Conservation (phyloP, 2,797 vertebrate genomes). For the Catostomus latipinnis region DNA sequence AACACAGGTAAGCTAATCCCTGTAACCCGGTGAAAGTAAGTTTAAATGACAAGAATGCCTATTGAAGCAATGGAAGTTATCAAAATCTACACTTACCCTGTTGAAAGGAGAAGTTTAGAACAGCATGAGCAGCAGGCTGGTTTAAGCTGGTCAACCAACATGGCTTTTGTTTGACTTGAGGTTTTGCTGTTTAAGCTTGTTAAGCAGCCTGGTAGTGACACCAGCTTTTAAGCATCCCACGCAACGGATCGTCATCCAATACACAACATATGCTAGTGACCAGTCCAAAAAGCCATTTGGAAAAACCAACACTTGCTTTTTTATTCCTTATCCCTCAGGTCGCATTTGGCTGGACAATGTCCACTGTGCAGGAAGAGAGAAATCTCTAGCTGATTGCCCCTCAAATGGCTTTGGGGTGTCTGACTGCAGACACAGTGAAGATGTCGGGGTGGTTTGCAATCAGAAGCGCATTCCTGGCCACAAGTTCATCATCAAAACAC, state of each 20-base stretch:
- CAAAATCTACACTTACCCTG: no score
- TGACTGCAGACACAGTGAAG: constrained; percentile 95
- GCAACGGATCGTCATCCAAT: no score
- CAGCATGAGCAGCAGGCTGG: not conserved
- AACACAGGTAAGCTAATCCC: no score
- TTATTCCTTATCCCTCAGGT: constrained; percentile 72
- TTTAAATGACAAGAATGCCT: no score
- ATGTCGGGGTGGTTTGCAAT: constrained; percentile 90
- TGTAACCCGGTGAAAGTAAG: no score
- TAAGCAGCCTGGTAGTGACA: not conserved
- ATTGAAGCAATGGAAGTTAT: no score
- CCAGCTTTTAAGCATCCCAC: no score
- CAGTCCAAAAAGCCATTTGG: not conserved
- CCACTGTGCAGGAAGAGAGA: constrained; percentile 87
- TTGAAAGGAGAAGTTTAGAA: no score
- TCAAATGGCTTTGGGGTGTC: constrained; percentile 92
- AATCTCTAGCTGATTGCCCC: constrained; percentile 82
- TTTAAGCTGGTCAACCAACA: not conserved
- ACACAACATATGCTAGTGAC: no score
- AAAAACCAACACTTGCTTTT: not conserved
- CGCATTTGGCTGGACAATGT: constrained; percentile 93
- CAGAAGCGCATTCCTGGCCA: constrained; percentile 92
- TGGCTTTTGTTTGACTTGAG: no score
- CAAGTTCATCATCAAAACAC: constrained; percentile 80
- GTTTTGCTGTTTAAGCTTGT: not conserved